phyloP scores from a whole-genome alignment of 2,113 vertebrate species.

The Lagopus leucura region DNA sequence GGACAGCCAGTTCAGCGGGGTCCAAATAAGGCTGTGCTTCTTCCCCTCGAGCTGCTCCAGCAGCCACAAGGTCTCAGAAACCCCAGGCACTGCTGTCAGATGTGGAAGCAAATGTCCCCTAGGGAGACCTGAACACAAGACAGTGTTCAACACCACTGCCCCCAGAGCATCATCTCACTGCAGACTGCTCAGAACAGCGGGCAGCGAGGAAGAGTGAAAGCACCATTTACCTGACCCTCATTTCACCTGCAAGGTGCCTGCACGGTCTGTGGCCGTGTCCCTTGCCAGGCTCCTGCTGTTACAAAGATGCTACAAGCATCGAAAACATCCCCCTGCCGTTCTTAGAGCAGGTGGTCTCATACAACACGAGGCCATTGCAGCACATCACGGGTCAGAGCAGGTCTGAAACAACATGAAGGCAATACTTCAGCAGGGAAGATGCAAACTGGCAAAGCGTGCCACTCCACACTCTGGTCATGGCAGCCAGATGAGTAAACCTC shows the following conservation, averaged over 20 bases:
- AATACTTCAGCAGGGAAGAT: background rate
- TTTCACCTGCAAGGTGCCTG: background rate
- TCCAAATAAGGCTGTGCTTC: background rate
- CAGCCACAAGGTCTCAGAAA: background rate
- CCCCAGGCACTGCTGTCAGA: background rate
- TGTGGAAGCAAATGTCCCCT: background rate
- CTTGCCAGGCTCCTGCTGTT: background rate
- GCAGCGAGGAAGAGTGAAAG: background rate
- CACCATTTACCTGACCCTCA: background rate
- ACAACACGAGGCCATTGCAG: background rate
- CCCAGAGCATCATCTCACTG: background rate
- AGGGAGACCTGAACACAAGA: background rate
- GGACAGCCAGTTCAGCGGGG: background rate
- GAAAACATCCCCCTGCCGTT: rapidly evolving
- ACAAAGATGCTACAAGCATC: background rate
- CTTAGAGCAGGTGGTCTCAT: background rate
- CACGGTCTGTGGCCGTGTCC: background rate
- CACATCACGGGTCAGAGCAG: background rate
- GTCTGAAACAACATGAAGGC: background rate
- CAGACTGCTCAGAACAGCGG: background rate
- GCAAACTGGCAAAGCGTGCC: background rate
- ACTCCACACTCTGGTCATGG: rapidly evolving
- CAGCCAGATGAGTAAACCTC: background rate
- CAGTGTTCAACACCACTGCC: background rate
- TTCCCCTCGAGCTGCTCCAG: background rate